Percentiles rank a stretch among this genome's conserved stretches.
phyloP scores from a whole-genome alignment of 2,113 vertebrate species.

The Hystrix brachyura region DNA sequence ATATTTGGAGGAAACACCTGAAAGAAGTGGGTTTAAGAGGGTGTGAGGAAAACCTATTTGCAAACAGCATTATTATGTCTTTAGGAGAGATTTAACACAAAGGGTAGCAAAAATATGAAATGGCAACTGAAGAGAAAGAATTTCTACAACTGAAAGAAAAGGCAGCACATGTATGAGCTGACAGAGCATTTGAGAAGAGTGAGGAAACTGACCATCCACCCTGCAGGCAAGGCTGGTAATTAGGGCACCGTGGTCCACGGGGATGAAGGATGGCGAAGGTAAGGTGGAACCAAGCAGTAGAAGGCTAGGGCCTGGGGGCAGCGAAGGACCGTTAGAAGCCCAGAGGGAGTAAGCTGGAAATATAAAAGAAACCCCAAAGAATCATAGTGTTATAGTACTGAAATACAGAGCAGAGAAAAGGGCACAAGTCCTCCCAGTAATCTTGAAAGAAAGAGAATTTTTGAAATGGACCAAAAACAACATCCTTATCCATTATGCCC shows the following conservation, averaged over 20 bases:
- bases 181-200: neutral
- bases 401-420: neutral
- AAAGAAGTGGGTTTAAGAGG: neutral
- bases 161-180: neutral
- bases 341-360: neutral
- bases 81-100: neutral
- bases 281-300: neutral
- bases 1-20: neutral
- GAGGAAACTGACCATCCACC: too few species aligned
- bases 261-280: neutral
- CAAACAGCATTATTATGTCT: neutral
- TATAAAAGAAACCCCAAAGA: neutral
- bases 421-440: neutral
- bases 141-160: slow-evolving; percentile 15
- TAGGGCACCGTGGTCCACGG: neutral
- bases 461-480: neutral
- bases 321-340: neutral
- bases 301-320: neutral
- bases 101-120: neutral
- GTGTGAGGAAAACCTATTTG: neutral
- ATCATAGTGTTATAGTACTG: neutral
- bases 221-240: neutral
- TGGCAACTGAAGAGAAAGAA: neutral
- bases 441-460: neutral
- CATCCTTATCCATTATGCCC: neutral